A percentile compares a stretch with the other conserved stretches of the same genome.
Evolutionary conservation across 2,888 invertebrate genomes (phyloP).

Genomic region (Cordilura impudica): DNA sequence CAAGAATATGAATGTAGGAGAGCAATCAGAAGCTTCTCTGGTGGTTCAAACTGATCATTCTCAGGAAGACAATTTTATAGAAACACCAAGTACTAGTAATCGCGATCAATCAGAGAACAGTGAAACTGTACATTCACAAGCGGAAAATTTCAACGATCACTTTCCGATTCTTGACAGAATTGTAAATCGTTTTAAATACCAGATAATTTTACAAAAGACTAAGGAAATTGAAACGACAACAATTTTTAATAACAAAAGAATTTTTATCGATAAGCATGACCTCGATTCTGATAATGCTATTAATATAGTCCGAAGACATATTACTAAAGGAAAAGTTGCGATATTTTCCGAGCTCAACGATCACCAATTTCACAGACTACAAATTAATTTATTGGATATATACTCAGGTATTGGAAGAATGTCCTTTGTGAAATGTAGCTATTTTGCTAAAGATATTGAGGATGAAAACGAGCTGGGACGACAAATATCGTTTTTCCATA

Average conservation of each 20-base stretch:
- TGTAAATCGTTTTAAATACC: too few species aligned
- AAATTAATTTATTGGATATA: constrained; percentile 28
- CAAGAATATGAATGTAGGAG: constrained; percentile 12
- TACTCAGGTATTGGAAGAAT: constrained; percentile 1
- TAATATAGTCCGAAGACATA: constrained; percentile 30
- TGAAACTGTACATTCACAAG: constrained; percentile 38
- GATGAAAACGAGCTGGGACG: too few species aligned
- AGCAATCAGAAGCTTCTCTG: neutral
- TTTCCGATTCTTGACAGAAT: too few species aligned
- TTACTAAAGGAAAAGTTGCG: constrained; percentile 21
- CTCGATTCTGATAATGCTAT: constrained; percentile 15
- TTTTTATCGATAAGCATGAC: constrained; percentile 30
- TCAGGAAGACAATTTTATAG: neutral
- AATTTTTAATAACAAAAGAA: constrained; percentile 28
- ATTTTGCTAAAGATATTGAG: too few species aligned
- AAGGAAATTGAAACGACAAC: constrained; percentile 11
- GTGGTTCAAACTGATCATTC: neutral
- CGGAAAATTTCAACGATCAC: too few species aligned
- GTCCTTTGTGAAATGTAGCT: too few species aligned
- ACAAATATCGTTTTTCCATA: too few species aligned
- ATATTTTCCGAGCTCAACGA: constrained; percentile 40
- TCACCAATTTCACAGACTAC: constrained; percentile 14
- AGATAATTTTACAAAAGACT: constrained; percentile 26
- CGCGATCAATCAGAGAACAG: constrained; percentile 12
- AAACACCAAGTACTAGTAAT: neutral